Percentiles rank a stretch among this genome's conserved stretches.
Conservation (phyloP, 1,140 invertebrate genomes). For the Anastrepha ludens region DNA sequence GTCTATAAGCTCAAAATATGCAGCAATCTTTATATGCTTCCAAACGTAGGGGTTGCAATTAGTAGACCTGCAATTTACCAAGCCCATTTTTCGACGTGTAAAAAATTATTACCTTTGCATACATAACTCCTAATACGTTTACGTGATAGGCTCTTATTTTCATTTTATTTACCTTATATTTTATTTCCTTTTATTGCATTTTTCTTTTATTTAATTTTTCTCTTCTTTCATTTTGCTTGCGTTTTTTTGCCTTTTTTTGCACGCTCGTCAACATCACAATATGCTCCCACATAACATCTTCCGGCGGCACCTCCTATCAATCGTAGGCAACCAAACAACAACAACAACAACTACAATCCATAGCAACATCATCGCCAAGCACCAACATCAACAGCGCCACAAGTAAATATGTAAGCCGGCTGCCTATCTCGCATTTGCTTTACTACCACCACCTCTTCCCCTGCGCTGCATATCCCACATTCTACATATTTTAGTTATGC, state of each 20-base stretch:
- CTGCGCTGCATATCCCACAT: too few species aligned
- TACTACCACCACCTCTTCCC: neutral
- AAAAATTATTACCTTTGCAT: too few species aligned
- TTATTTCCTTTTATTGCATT: neutral
- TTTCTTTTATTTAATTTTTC: neutral
- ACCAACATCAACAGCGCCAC: neutral
- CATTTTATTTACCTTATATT: neutral
- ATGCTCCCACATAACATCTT: neutral
- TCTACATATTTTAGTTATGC: too few species aligned
- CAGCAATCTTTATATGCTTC: too few species aligned
- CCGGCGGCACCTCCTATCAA: neutral
- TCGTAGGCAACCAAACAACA: neutral
- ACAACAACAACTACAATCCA: neutral
- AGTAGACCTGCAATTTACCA: too few species aligned
- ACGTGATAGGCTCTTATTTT: too few species aligned
- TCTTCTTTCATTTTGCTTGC: too few species aligned
- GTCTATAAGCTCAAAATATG: too few species aligned
- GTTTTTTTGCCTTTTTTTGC: neutral
- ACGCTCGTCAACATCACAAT: slow-evolving; percentile 6
- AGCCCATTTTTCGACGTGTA: too few species aligned
- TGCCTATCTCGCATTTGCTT: neutral
- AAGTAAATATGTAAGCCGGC: neutral
- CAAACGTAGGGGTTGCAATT: too few species aligned
- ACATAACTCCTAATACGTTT: too few species aligned
- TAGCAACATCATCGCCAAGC: slow-evolving; percentile 14